phyloP scores from a whole-genome alignment of 2,888 invertebrate species.

The Cordilura impudica region DNA sequence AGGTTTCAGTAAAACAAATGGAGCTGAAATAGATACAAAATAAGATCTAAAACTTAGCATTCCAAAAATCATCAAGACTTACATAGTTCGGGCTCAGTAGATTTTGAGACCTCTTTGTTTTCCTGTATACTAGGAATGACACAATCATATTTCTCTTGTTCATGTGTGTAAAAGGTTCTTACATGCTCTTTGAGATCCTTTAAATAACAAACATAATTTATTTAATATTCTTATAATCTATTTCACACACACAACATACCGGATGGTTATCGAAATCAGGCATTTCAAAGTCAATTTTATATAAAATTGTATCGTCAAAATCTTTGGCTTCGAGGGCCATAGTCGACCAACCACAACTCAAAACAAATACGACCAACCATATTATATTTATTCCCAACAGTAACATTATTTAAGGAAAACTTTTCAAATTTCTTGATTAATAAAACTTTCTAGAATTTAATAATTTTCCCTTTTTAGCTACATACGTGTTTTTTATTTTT shows the following conservation, averaged over 20 bases:
- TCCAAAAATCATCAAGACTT: constrained; percentile 42
- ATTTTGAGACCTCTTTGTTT: constrained; percentile 73
- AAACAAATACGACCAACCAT: not conserved
- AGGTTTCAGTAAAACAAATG: constrained; percentile 86
- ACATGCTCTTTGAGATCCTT: constrained; percentile 69
- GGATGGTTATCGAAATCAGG: constrained; percentile 78
- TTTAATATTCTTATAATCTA: not conserved
- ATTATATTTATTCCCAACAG: not conserved
- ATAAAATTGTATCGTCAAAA: constrained; percentile 89
- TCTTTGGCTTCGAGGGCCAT: constrained; percentile 84
- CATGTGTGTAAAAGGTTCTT: constrained; percentile 80
- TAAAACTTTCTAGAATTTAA: not conserved
- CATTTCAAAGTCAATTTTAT: constrained; percentile 88
- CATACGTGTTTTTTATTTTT: not conserved
- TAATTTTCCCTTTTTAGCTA: not conserved
- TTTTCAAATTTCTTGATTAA: not conserved
- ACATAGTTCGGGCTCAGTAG: constrained; percentile 72
- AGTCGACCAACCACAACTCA: not conserved
- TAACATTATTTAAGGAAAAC: constrained; percentile 3
- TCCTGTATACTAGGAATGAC: constrained; percentile 83
- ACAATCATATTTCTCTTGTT: constrained; percentile 91
- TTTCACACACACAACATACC: constrained; percentile 76
- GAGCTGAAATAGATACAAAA: constrained; percentile 77
- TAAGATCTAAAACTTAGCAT: not conserved
- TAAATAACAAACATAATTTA: constrained; percentile 11